Conservation (phyloP, 2,113 vertebrate species). For the Xenopus borealis region DNA sequence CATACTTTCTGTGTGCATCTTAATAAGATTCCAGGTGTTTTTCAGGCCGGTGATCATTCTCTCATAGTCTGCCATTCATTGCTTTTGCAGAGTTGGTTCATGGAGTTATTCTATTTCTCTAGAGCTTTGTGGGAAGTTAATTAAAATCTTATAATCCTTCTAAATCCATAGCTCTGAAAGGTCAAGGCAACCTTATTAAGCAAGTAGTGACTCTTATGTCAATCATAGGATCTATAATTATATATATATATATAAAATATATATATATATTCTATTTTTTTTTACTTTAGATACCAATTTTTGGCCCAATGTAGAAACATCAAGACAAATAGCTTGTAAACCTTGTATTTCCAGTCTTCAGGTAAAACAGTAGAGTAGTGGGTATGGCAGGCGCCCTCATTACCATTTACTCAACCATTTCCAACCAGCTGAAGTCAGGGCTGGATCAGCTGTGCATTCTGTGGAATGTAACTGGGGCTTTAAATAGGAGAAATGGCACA, state of each 20-base stretch:
- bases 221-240: slow-evolving; percentile 14
- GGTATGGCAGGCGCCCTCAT: no score
- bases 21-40: not conserved
- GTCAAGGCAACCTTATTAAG: slow-evolving; percentile 39
- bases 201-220: slow-evolving; percentile 8
- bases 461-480: no score
- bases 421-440: no score
- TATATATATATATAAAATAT: not conserved
- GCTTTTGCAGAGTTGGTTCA: not conserved
- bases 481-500: no score
- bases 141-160: slow-evolving; percentile 36
- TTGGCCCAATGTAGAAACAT: no score
- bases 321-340: no score
- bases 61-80: not conserved
- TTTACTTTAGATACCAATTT: no score
- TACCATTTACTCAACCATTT: no score
- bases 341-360: no score
- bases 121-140: slow-evolving; percentile 32
- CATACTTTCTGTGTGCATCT: not conserved
- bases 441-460: no score
- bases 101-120: slow-evolving; percentile 21
- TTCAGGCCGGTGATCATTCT: not conserved
- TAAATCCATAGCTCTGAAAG: slow-evolving; percentile 27
- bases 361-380: no score
- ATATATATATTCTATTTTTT: no score